Evolutionary conservation across 2,888 invertebrate genomes (phyloP), one percentile per base, ranked within the genome.

Genomic region (Eledona agricola): DNA sequence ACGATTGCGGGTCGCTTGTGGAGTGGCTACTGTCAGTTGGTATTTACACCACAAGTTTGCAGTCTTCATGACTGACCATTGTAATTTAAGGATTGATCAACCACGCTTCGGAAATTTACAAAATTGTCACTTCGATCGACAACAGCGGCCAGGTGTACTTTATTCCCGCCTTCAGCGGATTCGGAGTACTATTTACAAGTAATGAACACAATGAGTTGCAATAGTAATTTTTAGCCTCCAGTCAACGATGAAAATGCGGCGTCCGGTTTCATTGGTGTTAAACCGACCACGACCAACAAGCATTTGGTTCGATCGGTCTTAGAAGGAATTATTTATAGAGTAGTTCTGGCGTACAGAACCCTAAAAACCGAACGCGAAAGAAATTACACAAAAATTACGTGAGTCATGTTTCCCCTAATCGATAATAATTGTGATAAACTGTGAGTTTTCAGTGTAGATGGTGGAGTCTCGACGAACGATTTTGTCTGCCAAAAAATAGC

Each of bases 391-490:
- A 77, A 74, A 38, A 83, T 90, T 58, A 82, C 83, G 89, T 89
- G 74, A 61, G 56, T 42, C 6, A 11, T 11, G 7, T 13, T 10
- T 15, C 16, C 16, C 9, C 9, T 3, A 28, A 28, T 11, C 4
- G 7, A 25, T 29, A 9, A 16, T 11, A 40, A 26, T 26, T 19
- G n/a, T n/a, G n/a, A n/a, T n/a, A n/a, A n/a, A n/a, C n/a, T n/a
- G n/a, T n/a, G 11, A 37, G 9, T 7, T 37, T 9, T 37, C 75
- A 96, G 96, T 68, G 83, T 94, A 53, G 94, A 96, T 75, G 97
- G 97, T 1, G 97, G 97, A n/a, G 95, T 97, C n/a, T 89, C 95
- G 0, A 86, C 86, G 57, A 97, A 96, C 74, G 87, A 95, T 76
- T 97, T 97, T 71, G 80, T 97, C 26, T 87, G 92, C 63, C 96